phyloP scores from a whole-genome alignment of 2,888 invertebrate genomes.

The Axea sp. region DNA sequence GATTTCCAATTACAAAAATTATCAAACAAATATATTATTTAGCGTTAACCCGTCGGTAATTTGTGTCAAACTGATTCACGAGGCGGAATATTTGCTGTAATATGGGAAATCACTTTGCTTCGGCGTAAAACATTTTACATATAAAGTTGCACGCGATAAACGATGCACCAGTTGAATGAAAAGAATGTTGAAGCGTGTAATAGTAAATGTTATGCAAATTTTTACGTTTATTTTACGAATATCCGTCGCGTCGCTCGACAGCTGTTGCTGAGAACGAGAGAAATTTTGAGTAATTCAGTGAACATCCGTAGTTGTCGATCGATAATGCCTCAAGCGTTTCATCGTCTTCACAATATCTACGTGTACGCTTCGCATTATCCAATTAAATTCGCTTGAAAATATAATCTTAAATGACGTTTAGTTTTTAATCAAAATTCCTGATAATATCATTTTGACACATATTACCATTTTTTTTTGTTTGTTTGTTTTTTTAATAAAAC shows the following conservation, averaged over 20 bases:
- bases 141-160: slow-evolving; percentile 24
- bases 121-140: slow-evolving; percentile 25
- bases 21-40: too few species aligned
- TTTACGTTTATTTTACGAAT: slow-evolving; percentile 62
- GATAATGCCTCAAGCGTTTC: slow-evolving; percentile 60
- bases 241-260: slow-evolving; percentile 58
- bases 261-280: slow-evolving; percentile 60
- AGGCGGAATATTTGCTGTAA: too few species aligned
- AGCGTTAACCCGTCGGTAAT: too few species aligned
- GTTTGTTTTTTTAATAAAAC: neutral
- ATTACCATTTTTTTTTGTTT: too few species aligned
- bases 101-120: slow-evolving; percentile 13
- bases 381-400: slow-evolving; percentile 48
- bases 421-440: slow-evolving; percentile 12
- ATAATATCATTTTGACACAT: neutral
- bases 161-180: slow-evolving; percentile 33
- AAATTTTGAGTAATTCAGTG: slow-evolving; percentile 61
- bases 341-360: slow-evolving; percentile 58
- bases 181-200: slow-evolving; percentile 44
- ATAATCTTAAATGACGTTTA: slow-evolving; percentile 14
- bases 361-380: slow-evolving; percentile 42
- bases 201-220: slow-evolving; percentile 59
- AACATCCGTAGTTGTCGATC: slow-evolving; percentile 62
- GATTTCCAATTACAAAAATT: too few species aligned
- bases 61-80: too few species aligned